Evolutionary conservation across 2,113 vertebrate species (phyloP), one percentile per base, ranked within the genome.

Genomic region (Myodes glareolus): DNA sequence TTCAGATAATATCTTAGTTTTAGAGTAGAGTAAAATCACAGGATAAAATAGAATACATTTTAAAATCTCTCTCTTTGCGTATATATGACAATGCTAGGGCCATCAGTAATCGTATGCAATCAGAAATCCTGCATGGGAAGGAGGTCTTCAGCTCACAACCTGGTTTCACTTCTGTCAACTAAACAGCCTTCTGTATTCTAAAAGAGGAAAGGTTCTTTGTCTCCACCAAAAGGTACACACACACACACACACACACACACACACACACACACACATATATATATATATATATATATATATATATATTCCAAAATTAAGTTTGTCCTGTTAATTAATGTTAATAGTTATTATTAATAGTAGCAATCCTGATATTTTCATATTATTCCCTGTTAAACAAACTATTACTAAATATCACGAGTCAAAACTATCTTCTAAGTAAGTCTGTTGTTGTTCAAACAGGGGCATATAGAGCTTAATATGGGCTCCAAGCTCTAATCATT

Each of bases 251-350:
- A 50, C 50, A 50, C 50, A 50, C 50, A 50, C 50, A 50, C 50
- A 50, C 50, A 52, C 2, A 14, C 2, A 14, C 55, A 55, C 55
- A 55, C 55, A 55, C 5, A 55, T 14, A 55, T 13, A n/a, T n/a
- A n/a, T n/a, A n/a, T n/a, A n/a, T n/a, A 55, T 21, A 55, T 63
- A 61, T 16, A 3, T 45, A 1, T 39, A 19, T 16, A 17, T 29
- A 45, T 33, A 16, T 7, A n/a, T 98, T 98, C 97, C 98, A 98
- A 98, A 98, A 98, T 97, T 98, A 98, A 97, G 96, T 98, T 98
- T 98, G 96, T 98, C 98, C 97, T 98, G 96, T 98, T 99, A 98
- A 98, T 98, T 96, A 98, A 98, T 98, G 68, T 13, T 9, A 77
- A 33, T 33, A 58, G 68, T 33, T 7, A 61, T 73, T 21, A 95